A percentile compares a stretch with the other conserved stretches of the same genome.
phyloP scores from a whole-genome alignment of 2,888 invertebrate species.

The Ichneumoninae sp. region DNA sequence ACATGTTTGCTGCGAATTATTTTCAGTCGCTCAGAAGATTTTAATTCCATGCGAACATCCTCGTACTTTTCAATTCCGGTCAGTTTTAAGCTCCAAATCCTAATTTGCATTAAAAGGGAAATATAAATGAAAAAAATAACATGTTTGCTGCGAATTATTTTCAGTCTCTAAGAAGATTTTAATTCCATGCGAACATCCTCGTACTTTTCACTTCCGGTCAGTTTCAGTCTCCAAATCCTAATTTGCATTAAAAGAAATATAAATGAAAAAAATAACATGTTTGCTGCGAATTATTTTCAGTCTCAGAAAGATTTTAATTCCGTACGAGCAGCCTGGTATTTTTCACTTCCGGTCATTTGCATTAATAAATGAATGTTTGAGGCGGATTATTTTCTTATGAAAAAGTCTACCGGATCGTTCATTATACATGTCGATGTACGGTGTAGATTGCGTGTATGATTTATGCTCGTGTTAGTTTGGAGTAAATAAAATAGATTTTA shows the following conservation, averaged over 20 bases:
- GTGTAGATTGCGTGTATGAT: no score
- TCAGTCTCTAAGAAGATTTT: not conserved
- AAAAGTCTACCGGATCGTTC: no score
- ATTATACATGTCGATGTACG: no score
- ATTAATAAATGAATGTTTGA: no score
- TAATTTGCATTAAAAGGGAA: not conserved
- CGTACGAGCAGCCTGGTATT: not conserved
- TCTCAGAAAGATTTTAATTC: not conserved
- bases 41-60: not conserved
- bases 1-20: not conserved
- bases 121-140: not conserved
- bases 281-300: no score
- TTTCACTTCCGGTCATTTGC: not conserved
- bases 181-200: not conserved
- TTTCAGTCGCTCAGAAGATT: not conserved
- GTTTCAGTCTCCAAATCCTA: no score
- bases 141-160: not conserved
- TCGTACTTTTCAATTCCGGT: not conserved
- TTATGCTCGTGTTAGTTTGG: no score
- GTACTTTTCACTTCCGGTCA: not conserved
- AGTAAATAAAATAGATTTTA: conserved; percentile 63
- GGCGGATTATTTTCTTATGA: no score
- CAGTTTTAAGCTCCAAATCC: not conserved
- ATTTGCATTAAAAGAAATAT: no score
- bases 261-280: no score